These are phyloP conservation scores for Epicauta chinensis DNA, from an alignment of 1,140 invertebrate genomes.

Conservation along the genomic window DNA sequence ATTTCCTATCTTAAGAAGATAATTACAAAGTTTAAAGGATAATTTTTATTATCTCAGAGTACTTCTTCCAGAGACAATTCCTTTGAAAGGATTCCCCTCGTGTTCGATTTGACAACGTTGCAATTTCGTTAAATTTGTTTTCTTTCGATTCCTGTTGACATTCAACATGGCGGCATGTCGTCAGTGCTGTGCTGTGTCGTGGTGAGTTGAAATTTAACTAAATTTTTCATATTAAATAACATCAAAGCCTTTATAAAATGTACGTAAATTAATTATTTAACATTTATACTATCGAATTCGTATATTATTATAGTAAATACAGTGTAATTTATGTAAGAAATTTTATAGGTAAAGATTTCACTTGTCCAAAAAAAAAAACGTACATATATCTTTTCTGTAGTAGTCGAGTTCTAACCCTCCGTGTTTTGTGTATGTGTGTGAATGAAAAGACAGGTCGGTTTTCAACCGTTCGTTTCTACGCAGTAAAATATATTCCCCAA, in stretches of 20 bases:
- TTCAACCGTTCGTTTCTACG: no score
- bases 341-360: no score
- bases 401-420: neutral
- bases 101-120: neutral
- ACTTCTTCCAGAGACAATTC: no score
- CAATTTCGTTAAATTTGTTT: slow-evolving; percentile 15
- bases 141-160: slow-evolving; percentile 50
- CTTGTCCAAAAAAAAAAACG: neutral
- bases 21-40: no score
- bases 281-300: neutral
- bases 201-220: slow-evolving; percentile 53
- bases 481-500: no score
- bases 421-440: neutral
- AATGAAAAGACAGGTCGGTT: neutral
- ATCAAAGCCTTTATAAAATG: slow-evolving; percentile 24
- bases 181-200: slow-evolving; percentile 90
- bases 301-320: no score
- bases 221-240: slow-evolving; percentile 28
- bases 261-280: slow-evolving; percentile 24
- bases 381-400: neutral
- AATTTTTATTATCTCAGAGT: no score
- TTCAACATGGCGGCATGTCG: slow-evolving; percentile 90
- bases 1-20: no score
- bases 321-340: no score
- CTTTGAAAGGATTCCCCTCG: no score